Percentiles rank a stretch among this genome's conserved stretches.
phyloP scores from a whole-genome alignment of 1,140 invertebrate species.

The Contarinia nasturtii region DNA sequence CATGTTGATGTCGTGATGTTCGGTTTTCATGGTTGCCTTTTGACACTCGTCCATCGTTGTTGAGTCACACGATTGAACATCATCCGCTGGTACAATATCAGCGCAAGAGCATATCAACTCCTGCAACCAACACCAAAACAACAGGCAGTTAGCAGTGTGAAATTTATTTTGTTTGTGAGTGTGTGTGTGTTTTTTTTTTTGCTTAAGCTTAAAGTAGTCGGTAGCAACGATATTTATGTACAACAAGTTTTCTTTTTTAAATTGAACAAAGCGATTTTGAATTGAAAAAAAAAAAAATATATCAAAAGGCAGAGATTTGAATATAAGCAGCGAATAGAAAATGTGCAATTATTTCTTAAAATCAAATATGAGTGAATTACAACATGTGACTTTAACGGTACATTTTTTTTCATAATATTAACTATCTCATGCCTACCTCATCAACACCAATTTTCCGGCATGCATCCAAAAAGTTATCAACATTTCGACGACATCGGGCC shows the following conservation, averaged over 20 bases:
- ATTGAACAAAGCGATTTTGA: slow-evolving; percentile 1
- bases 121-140: slow-evolving; percentile 45
- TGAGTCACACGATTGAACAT: not conserved
- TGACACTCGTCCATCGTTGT: slow-evolving; percentile 10
- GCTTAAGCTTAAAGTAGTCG: not conserved
- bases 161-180: slow-evolving; percentile 3
- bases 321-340: no score
- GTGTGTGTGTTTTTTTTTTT: not conserved
- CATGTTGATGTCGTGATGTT: slow-evolving; percentile 10
- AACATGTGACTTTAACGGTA: not conserved
- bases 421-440: slow-evolving; percentile 47
- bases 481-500: slow-evolving; percentile 81
- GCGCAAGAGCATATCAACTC: slow-evolving; percentile 51
- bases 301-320: no score
- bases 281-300: not conserved
- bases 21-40: slow-evolving; percentile 14
- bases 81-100: slow-evolving; percentile 35
- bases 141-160: slow-evolving; percentile 15
- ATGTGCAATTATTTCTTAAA: no score
- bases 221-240: not conserved
- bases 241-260: slow-evolving; percentile 4
- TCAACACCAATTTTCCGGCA: slow-evolving; percentile 83
- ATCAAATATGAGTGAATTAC: not conserved
- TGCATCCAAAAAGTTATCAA: slow-evolving; percentile 88
- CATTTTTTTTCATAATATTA: not conserved